Evolutionary conservation across 2,888 invertebrate species (phyloP).

Genomic region (Caenorhabditis sp.): DNA sequence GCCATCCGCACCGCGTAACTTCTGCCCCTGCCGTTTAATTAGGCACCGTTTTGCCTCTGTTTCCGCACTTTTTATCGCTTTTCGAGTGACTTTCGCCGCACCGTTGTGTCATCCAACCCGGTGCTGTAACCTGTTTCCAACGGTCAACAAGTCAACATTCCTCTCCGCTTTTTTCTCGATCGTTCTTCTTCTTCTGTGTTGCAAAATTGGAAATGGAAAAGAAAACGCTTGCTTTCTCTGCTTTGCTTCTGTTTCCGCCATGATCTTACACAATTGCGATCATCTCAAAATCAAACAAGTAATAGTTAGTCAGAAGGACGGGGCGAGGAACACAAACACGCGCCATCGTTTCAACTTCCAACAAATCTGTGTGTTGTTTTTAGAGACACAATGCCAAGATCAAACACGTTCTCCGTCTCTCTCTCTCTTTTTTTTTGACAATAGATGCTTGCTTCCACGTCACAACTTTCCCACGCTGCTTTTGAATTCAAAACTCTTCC

Average conservation of each 20-base stretch:
- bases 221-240: too few species aligned
- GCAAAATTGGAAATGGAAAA: slow-evolving; percentile 1
- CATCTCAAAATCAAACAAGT: slow-evolving; percentile 6
- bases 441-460: background rate
- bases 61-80: slow-evolving; percentile 50
- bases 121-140: slow-evolving; percentile 37
- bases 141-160: slow-evolving; percentile 37
- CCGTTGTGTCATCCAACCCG: slow-evolving; percentile 32
- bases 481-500: background rate
- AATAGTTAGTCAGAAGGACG: too few species aligned
- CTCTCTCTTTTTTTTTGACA: slow-evolving; percentile 4
- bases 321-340: slow-evolving; percentile 23
- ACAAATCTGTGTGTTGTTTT: slow-evolving; percentile 23
- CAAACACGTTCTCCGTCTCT: background rate
- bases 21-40: slow-evolving; percentile 27
- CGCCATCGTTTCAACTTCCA: slow-evolving; percentile 11
- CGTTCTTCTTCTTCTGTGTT: slow-evolving; percentile 9
- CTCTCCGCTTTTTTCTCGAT: slow-evolving; percentile 6
- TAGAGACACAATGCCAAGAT: slow-evolving; percentile 1
- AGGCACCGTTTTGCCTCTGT: slow-evolving; percentile 22
- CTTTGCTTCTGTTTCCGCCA: too few species aligned
- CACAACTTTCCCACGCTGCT: slow-evolving; percentile 4
- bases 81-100: slow-evolving; percentile 46
- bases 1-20: slow-evolving; percentile 21
- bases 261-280: slow-evolving; percentile 4